Conservation (phyloP, 1,140 invertebrate genomes). For the Chionoecetes opilio region DNA sequence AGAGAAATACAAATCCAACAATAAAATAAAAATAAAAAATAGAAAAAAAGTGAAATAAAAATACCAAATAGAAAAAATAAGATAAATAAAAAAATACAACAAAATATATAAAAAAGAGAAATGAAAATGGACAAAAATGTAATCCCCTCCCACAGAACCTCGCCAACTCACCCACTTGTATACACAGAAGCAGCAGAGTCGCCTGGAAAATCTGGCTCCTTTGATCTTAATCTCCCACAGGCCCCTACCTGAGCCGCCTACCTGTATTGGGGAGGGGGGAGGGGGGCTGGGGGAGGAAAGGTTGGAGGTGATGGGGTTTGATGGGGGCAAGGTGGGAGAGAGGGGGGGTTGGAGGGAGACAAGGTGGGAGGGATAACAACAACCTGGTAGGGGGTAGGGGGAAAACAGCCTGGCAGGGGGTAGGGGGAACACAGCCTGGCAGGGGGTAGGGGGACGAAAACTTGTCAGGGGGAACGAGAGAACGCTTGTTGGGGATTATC, state of each 20-base stretch:
- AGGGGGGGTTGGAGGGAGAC: not conserved
- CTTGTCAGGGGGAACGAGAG: no score
- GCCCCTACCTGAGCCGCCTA: not conserved
- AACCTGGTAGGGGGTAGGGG: not conserved
- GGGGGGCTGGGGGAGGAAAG: no score
- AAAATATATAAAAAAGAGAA: no score
- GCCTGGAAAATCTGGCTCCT: not conserved
- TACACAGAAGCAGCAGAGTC: conserved; percentile 1
- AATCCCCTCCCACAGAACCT: not conserved
- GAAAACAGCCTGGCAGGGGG: not conserved
- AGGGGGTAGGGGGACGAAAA: not conserved
- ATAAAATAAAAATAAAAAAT: not conserved
- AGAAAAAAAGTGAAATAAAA: not conserved
- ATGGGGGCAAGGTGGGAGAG: not conserved
- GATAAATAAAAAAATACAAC: not conserved
- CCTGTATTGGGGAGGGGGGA: not conserved
- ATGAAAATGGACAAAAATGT: no score
- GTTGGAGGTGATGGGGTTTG: not conserved
- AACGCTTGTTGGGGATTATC: no score
- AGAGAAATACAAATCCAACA: no score
- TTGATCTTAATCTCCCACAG: not conserved
- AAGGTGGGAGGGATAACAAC: not conserved
- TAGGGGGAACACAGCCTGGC: not conserved
- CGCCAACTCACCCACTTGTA: not conserved
- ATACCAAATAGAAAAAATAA: not conserved